Evolutionary conservation across 2,113 vertebrate species (phyloP).

Genomic region (Pyxicephalus adspersus): DNA sequence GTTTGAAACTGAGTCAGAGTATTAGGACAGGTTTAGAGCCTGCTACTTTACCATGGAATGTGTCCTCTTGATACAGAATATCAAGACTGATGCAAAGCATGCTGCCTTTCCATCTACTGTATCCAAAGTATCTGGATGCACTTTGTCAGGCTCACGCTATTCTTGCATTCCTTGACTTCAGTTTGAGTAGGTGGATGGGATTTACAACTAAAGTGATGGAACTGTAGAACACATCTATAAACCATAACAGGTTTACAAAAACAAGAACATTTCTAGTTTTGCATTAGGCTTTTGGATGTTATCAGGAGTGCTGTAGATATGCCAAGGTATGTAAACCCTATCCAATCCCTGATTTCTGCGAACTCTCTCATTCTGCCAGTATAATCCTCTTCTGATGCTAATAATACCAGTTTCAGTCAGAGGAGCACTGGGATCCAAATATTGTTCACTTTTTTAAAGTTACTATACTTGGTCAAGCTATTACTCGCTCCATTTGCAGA

Average conservation of each 20-base stretch:
- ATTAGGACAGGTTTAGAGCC: not conserved
- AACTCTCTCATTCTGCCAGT: too few relatives aligned
- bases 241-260: too few relatives aligned
- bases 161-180: not conserved
- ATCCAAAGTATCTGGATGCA: not conserved
- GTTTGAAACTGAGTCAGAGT: not conserved
- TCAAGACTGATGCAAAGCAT: conserved; percentile 5
- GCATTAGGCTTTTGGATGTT: not conserved
- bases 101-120: not conserved
- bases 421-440: too few relatives aligned
- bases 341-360: not conserved
- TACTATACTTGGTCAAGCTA: too few relatives aligned
- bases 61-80: not conserved
- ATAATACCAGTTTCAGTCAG: too few relatives aligned
- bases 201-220: too few relatives aligned
- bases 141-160: not conserved
- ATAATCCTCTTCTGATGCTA: too few relatives aligned
- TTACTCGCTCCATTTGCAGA: too few relatives aligned
- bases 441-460: too few relatives aligned
- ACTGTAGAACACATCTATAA: too few relatives aligned
- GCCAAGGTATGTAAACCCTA: not conserved
- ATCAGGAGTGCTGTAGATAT: not conserved
- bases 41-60: not conserved
- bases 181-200: not conserved
- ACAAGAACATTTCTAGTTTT: too few relatives aligned